A percentile compares a stretch with the other conserved stretches of the same genome.
Conservation (phyloP, 2,888 invertebrate species). For the Dicyrtoma fusca region DNA sequence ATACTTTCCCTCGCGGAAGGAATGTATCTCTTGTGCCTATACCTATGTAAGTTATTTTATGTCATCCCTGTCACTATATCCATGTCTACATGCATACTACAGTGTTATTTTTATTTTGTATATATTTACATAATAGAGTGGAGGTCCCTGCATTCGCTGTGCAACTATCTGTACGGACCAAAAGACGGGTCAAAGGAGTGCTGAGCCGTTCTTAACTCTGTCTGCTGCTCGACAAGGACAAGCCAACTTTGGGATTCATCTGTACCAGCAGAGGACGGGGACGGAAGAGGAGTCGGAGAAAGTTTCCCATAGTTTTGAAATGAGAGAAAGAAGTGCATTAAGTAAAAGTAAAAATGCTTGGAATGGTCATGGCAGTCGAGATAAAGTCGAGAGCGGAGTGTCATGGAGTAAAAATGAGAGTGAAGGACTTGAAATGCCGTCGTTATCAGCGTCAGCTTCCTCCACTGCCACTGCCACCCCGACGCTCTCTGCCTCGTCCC, state of each 20-base stretch:
- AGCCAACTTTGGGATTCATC: conserved; percentile 76
- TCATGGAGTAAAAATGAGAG: not conserved
- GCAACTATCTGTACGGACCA: conserved; percentile 97
- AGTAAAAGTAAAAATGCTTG: not conserved
- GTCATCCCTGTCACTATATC: too few species aligned
- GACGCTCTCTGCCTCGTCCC: not conserved
- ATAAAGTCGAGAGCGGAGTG: not conserved
- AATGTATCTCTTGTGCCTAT: too few species aligned
- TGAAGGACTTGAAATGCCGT: not conserved
- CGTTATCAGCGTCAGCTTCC: too few species aligned
- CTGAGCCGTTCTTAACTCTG: conserved; percentile 77
- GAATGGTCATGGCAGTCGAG: not conserved
- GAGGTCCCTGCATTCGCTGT: conserved; percentile 83
- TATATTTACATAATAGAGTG: conserved; percentile 65
- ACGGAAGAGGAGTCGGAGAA: not conserved
- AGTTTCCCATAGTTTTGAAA: too few species aligned
- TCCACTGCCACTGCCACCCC: not conserved
- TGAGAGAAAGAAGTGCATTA: too few species aligned
- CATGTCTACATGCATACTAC: not conserved
- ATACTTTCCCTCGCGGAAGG: too few species aligned
- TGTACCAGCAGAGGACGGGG: conserved; percentile 58
- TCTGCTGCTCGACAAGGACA: conserved; percentile 76
- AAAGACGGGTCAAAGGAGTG: conserved; percentile 75
- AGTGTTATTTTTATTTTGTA: not conserved
- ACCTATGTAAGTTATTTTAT: too few species aligned